Base-by-base conservation (phyloP, 2,888 invertebrate species). In the Cosmia trapezina region DNA sequence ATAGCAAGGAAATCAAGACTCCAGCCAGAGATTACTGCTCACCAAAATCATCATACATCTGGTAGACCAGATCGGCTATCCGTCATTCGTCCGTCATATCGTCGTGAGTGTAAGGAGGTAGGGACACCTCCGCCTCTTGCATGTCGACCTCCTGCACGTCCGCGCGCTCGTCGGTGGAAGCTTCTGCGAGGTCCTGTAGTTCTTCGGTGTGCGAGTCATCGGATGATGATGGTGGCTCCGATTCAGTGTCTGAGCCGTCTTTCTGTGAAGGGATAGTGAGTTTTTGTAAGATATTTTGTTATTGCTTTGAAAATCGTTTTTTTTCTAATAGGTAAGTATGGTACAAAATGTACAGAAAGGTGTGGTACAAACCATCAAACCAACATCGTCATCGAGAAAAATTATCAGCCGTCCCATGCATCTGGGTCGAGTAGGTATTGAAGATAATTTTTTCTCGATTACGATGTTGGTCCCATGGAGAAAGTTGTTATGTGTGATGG, bases 201-300 rank as follows among this genome's bases (percentile, higher is more conserved):
- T 89, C 88, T 51, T 89, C 87, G 0, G 63, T 59, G 0, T 84
- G 75, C 0, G 86, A 83, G 9, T 83, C 81, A 11, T 86, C 85
- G 0, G 85, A 85, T 6, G 84, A 73, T 0, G 86, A 84, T 0
- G 83, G 82, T 0, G 88, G 84, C 11, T 89, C 91, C 0, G 89
- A 76, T 12, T 89, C 90, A 14, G 83, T 85, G 57, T 86, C 90
- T 0, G 90, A 80, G 0, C 86, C 89, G 57, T 90, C 89, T 69
- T 90, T 90, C 90, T 90, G 91, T 70, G 63, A 77, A 65, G 8
- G 12, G 1, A 33, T 33, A 49, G 22, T 9, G 6, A 41, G 41
- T 41, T 41, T 37, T 41, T 41, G 8, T 0, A 41, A 41, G 41
- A 41, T 8, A 8, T 41, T 41, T 41, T 41, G 41, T 41, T 41